phyloP scores from a whole-genome alignment of 2,888 invertebrate genomes.

The Ennomos erosarius region DNA sequence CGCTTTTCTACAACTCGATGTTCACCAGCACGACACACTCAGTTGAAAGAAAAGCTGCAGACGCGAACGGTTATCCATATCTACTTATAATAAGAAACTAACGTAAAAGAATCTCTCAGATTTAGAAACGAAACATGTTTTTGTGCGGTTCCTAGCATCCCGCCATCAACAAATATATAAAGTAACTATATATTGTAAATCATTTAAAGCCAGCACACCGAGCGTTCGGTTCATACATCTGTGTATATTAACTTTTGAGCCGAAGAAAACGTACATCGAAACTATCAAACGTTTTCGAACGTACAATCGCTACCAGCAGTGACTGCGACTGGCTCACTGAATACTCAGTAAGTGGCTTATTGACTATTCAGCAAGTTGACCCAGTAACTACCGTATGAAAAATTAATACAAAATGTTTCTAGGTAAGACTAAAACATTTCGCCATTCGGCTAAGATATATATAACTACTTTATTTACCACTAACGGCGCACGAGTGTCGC shows the following conservation, averaged over 20 bases:
- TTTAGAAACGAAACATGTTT: constrained; percentile 54
- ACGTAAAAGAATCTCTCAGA: constrained; percentile 57
- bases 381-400: too few species aligned
- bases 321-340: constrained; percentile 42
- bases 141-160: constrained; percentile 60
- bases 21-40: constrained; percentile 1
- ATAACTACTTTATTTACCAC: constrained; percentile 7
- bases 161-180: constrained; percentile 49
- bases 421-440: constrained; percentile 9
- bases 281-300: constrained; percentile 33
- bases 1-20: constrained; percentile 1
- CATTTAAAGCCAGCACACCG: constrained; percentile 57
- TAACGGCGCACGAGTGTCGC: constrained; percentile 7
- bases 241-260: constrained; percentile 49
- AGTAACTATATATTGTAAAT: constrained; percentile 45
- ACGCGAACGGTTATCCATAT: constrained; percentile 39
- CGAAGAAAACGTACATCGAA: constrained; percentile 40
- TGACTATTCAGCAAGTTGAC: too few species aligned
- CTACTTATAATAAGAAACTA: constrained; percentile 34
- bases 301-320: constrained; percentile 66
- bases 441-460: constrained; percentile 3
- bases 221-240: constrained; percentile 33
- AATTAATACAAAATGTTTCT: background rate
- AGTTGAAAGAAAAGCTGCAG: constrained; percentile 45
- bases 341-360: too few species aligned